A percentile compares a stretch with the other conserved stretches of the same genome.
phyloP scores from a whole-genome alignment of 2,797 vertebrate species.

The Alcedo quadribrachys region DNA sequence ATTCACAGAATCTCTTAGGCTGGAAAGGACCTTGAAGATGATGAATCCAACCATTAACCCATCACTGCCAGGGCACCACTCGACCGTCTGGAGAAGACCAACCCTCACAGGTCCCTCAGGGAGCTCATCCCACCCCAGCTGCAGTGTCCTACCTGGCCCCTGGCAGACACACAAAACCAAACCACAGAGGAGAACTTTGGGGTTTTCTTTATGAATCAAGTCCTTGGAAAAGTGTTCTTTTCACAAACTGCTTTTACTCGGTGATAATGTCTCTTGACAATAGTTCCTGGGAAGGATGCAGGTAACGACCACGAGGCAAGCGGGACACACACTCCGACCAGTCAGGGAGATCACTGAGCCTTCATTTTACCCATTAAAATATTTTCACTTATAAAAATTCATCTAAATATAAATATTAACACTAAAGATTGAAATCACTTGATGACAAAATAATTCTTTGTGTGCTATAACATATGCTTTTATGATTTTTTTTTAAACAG shows the following conservation, averaged over 20 bases:
- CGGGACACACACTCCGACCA: conserved; percentile 70
- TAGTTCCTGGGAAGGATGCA: conserved; percentile 70
- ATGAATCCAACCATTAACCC: background rate
- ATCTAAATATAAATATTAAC: conserved; percentile 85
- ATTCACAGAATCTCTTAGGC: background rate
- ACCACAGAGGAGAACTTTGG: conserved; percentile 16
- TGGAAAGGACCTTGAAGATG: background rate
- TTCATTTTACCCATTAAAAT: conserved; percentile 80
- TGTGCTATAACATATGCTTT: conserved; percentile 78
- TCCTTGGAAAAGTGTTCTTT: conserved; percentile 49
- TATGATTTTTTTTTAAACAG: conserved; percentile 73
- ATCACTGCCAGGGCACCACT: background rate
- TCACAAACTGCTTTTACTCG: conserved; percentile 77
- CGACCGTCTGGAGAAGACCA: background rate
- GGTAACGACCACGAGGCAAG: conserved; percentile 76
- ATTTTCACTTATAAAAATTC: conserved; percentile 84
- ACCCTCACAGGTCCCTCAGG: background rate
- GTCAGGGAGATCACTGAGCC: conserved; percentile 65
- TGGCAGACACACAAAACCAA: background rate
- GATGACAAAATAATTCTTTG: conserved; percentile 83
- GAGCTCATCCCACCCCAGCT: background rate
- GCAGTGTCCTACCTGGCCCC: no score
- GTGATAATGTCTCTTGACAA: conserved; percentile 70
- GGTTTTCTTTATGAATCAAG: conserved; percentile 64
- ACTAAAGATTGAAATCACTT: conserved; percentile 82